Evolutionary conservation across 2,888 invertebrate genomes (phyloP), one percentile per base, ranked within the genome.

Genomic region (Gasteruption jaculator): DNA sequence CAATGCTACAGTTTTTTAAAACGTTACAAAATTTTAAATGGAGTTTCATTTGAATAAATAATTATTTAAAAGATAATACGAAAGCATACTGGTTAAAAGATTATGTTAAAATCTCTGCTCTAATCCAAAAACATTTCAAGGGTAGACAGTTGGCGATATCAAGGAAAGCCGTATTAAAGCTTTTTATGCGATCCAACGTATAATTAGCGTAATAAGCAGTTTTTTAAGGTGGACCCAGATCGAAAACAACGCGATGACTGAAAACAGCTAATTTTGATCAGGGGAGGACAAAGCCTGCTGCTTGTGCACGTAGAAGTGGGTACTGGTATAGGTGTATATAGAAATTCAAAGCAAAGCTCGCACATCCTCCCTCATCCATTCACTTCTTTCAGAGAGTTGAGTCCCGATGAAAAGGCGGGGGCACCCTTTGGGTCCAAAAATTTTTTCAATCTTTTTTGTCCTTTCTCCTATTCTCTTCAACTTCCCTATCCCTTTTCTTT

Each of bases 191-290:
- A n/a, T n/a, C n/a, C 55, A 60, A 63, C 61, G 66, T 67, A 67
- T 67, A 66, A 67, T 66, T 66, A 67, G 66, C 65, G 66, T 67
- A 66, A 67, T 67, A 67, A 67, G 65, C 63, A 63, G 66, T 65
- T 64, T 65, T 66, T 61, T 61, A 51, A 59, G 63, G 63, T 61
- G 60, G 59, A 47, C 40, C 53, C 54, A 49, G 57, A 54, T 57
- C 50, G 65, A 66, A 67, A 66, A 67, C 65, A 68, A 67, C 62
- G 63, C 59, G 57, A 54, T 58, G 58, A 55, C 51, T 60, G 52
- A 55, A 64, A 64, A 62, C 64, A 61, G 67, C 67, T 68, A 67
- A 68, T 68, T 67, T 58, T 53, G 58, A 58, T 58, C 58, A 45
- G 38, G 47, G 53, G 53, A 54, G 56, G 57, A 64, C 63, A 65